Percentiles rank a stretch among this genome's conserved stretches.
Evolutionary conservation across 2,888 invertebrate genomes (phyloP).

Genomic region (Heteromurus nitidus): DNA sequence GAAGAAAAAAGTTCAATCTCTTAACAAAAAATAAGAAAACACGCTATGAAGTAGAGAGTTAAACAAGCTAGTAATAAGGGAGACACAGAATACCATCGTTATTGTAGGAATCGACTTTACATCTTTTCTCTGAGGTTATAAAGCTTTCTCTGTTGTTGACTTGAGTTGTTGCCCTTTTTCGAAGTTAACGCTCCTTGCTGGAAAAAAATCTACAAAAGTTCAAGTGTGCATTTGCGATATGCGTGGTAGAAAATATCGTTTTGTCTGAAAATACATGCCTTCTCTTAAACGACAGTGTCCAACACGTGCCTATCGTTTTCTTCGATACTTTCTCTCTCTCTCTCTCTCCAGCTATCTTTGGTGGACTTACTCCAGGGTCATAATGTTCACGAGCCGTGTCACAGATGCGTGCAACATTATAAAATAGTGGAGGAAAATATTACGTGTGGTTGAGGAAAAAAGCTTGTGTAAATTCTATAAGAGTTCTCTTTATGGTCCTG

Average conservation of each 20-base stretch:
- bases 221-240: background rate
- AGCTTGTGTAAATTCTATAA: too few relatives aligned
- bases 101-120: constrained; percentile 5
- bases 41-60: background rate
- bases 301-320: background rate
- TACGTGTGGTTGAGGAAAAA: too few relatives aligned
- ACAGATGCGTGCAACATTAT: background rate
- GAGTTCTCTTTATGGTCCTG: too few relatives aligned
- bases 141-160: constrained; percentile 1
- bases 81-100: constrained; percentile 4
- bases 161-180: constrained; percentile 22
- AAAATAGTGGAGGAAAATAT: too few relatives aligned
- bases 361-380: background rate
- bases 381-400: background rate
- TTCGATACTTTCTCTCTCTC: background rate
- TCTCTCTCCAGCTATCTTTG: too few relatives aligned
- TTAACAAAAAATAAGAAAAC: constrained; percentile 8
- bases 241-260: background rate
- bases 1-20: background rate
- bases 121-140: background rate
- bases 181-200: background rate
- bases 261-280: too few relatives aligned
- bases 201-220: too few relatives aligned
- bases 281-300: background rate
- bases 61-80: constrained; percentile 27